Evolutionary conservation across 2,888 invertebrate species (phyloP).

Genomic region (Tetropium fuscum): DNA sequence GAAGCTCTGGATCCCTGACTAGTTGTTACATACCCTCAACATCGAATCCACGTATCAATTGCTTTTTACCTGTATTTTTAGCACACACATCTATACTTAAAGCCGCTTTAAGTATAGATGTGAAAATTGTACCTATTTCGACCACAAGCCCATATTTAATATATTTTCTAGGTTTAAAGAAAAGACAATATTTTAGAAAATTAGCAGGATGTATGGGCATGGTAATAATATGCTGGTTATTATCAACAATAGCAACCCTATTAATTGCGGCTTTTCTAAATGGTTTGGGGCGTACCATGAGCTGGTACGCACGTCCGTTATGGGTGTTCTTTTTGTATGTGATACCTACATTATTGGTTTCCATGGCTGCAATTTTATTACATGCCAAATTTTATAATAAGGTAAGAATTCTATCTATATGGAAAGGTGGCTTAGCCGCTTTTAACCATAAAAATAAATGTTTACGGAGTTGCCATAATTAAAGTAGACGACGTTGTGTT

Average conservation of each 20-base stretch:
- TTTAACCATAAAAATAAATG: too few relatives aligned
- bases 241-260: slow-evolving; percentile 66
- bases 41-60: too few relatives aligned
- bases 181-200: slow-evolving; percentile 65
- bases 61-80: too few relatives aligned
- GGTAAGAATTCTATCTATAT: too few relatives aligned
- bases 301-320: slow-evolving; percentile 79
- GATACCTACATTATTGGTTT: slow-evolving; percentile 71
- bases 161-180: slow-evolving; percentile 64
- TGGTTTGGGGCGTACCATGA: slow-evolving; percentile 73
- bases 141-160: too few relatives aligned
- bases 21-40: too few relatives aligned
- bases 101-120: too few relatives aligned
- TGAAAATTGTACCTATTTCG: too few relatives aligned
- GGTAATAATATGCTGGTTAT: slow-evolving; percentile 67
- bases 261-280: slow-evolving; percentile 69
- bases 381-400: slow-evolving; percentile 67
- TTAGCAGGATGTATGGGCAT: slow-evolving; percentile 65
- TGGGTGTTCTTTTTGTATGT: slow-evolving; percentile 81
- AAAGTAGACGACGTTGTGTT: too few relatives aligned
- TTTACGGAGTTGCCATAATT: neutral
- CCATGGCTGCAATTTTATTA: slow-evolving; percentile 66
- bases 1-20: too few relatives aligned
- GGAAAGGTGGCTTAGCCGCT: too few relatives aligned
- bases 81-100: too few relatives aligned